Base-by-base conservation (phyloP, 2,113 vertebrate genomes). In the Jaculus jaculus region DNA sequence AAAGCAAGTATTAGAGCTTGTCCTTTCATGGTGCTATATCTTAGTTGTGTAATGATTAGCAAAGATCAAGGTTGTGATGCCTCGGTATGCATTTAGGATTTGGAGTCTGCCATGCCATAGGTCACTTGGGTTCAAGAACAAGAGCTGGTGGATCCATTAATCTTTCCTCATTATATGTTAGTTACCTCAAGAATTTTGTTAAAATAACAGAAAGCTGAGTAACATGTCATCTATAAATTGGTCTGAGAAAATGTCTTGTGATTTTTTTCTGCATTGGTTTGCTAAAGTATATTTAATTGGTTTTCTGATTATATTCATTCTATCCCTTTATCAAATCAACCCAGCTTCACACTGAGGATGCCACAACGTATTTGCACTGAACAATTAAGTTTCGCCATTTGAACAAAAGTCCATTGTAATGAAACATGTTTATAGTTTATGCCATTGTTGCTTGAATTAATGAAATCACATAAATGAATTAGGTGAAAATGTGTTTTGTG, bases 261-360 rank as follows among this genome's bases (percentile, higher is more conserved):
- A 18, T 80, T 68, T 37, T 68, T 37, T 80, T 85, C 32, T 81
- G 28, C 21, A 69, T 68, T 68, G 60, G 42, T 80, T 89, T 84
- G 75, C 34, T 72, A 61, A 83, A 61, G 12, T 87, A 54, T 24
- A 3, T 75, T 37, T 37, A 69, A 17, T n/a, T 54, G 54, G 21
- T 69, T 60, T 28, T 83, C 24, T 74, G 74, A 84, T 28, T 68
- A 72, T 77, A 37, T 47, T 84, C 20, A 74, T 37, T 92, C 73
- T 60, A 16, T 61, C 10, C 26, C 34, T 66, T 66, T 51, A 80
- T 4, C 34, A 68, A 84, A 68, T 11, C 8, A 81, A 74, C 20
- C 4, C 26, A 65, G 15, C 6, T 32, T 74, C 28, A 79, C 5
- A 68, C 0, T 66, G 58, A 89, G 2, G 58, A 79, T 24, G 42